Evolutionary conservation across 2,113 vertebrate species (phyloP).

Genomic region (Cyrtonyx montezumae): DNA sequence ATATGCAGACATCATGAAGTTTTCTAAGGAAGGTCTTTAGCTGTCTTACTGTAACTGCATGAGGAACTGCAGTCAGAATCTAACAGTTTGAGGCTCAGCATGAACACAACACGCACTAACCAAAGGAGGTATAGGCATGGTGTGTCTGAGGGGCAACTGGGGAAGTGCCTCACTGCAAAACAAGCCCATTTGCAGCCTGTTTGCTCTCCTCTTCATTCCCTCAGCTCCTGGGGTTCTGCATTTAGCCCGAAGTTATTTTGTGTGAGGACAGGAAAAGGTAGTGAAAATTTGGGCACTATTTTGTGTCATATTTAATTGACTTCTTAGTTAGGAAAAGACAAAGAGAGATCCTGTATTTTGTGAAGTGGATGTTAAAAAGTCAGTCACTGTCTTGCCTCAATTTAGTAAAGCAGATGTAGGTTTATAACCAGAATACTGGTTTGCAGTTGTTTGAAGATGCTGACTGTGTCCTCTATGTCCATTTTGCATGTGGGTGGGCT

Average conservation of each 20-base stretch:
- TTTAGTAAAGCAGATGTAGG: background rate
- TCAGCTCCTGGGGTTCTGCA: background rate
- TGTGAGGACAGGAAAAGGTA: background rate
- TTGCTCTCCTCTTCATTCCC: background rate
- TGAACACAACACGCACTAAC: background rate
- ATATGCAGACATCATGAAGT: background rate
- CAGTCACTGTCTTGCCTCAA: background rate
- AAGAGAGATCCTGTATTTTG: background rate
- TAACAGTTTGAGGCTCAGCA: background rate
- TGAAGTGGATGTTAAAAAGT: background rate
- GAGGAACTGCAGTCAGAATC: background rate
- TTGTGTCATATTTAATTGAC: background rate
- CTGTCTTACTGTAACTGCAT: background rate
- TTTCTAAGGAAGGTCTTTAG: background rate
- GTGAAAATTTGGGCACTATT: background rate
- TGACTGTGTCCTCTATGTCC: fast-evolving
- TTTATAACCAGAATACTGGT: background rate
- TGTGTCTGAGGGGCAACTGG: fast-evolving
- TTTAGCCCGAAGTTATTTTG: background rate
- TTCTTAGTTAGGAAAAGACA: background rate
- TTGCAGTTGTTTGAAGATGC: background rate
- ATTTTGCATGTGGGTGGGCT: background rate
- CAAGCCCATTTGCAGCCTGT: background rate
- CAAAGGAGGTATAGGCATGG: background rate
- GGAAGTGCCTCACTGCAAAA: background rate